These are phyloP conservation scores for Tetragonula carbonaria DNA, from an alignment of 2,888 invertebrate genomes.

Conservation along the genomic window DNA sequence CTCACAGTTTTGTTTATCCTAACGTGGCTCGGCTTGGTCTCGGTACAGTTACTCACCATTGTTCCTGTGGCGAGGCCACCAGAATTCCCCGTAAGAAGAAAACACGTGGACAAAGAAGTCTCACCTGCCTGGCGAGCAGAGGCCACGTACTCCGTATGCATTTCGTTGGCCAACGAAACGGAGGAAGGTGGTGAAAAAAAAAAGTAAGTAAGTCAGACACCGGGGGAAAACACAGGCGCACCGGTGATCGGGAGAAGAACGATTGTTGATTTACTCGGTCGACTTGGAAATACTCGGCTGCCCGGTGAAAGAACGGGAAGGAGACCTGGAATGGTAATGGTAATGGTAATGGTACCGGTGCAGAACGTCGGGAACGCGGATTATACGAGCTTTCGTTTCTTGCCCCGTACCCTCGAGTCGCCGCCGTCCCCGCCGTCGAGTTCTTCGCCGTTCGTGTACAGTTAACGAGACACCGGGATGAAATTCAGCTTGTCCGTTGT, in stretches of 20 bases:
- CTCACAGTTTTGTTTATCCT: conserved; percentile 28
- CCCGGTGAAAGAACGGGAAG: conserved; percentile 47
- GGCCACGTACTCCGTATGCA: not conserved
- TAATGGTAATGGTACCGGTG: conserved; percentile 67
- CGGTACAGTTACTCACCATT: conserved; percentile 44
- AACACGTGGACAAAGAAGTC: conserved; percentile 49
- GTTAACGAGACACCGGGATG: conserved; percentile 74
- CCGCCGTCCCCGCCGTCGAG: conserved; percentile 48
- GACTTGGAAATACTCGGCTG: conserved; percentile 59
- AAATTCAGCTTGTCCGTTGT: conserved; percentile 74
- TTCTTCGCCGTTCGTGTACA: conserved; percentile 71
- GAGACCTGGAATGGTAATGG: conserved; percentile 69
- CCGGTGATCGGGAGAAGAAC: conserved; percentile 55
- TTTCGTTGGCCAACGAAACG: conserved; percentile 22
- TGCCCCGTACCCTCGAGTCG: conserved; percentile 55
- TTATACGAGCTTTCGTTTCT: conserved; percentile 70
- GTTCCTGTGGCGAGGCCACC: conserved; percentile 8
- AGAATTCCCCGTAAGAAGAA: conserved; percentile 49
- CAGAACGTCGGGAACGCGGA: conserved; percentile 68
- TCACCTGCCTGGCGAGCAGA: conserved; percentile 31
- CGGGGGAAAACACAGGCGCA: conserved; percentile 48
- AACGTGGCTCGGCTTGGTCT: not conserved
- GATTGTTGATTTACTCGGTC: conserved; percentile 70
- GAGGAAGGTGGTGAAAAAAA: conserved; percentile 24
- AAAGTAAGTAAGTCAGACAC: conserved; percentile 27